Conservation (phyloP, 2,888 invertebrate species). For the Anaspis maculata region DNA sequence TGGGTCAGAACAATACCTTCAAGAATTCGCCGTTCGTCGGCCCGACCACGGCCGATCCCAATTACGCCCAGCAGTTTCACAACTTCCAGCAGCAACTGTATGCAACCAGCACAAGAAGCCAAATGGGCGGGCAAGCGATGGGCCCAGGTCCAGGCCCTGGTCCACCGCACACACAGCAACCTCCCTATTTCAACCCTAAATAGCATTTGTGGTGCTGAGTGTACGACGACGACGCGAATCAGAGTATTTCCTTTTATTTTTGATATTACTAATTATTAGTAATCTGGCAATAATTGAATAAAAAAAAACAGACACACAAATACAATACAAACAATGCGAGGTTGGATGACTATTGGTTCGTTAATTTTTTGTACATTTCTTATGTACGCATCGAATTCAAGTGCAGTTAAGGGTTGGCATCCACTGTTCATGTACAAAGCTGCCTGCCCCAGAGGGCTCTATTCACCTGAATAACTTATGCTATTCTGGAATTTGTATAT, state of each 20-base stretch:
- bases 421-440: conserved; percentile 38
- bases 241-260: conserved; percentile 42
- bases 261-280: conserved; percentile 42
- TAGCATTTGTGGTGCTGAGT: conserved; percentile 40
- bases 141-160: conserved; percentile 45
- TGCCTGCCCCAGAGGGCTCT: conserved; percentile 34
- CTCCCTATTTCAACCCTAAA: conserved; percentile 43
- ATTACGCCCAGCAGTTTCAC: conserved; percentile 91
- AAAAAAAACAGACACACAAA: conserved; percentile 9
- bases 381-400: conserved; percentile 39
- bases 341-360: too few relatives aligned
- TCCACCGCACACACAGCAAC: conserved; percentile 42
- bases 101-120: conserved; percentile 71
- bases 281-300: conserved; percentile 40
- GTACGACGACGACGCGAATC: conserved; percentile 33
- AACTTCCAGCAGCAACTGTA: conserved; percentile 93
- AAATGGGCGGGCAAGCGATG: conserved; percentile 43
- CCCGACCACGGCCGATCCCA: conserved; percentile 79
- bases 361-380: too few relatives aligned
- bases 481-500: conserved; percentile 41
- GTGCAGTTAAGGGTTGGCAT: conserved; percentile 40
- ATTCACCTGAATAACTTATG: conserved; percentile 37
- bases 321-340: too few relatives aligned
- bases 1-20: conserved; percentile 65
- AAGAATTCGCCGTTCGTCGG: conserved; percentile 76